Conservation (phyloP, 2,797 vertebrate species). For the Mareca strepera region DNA sequence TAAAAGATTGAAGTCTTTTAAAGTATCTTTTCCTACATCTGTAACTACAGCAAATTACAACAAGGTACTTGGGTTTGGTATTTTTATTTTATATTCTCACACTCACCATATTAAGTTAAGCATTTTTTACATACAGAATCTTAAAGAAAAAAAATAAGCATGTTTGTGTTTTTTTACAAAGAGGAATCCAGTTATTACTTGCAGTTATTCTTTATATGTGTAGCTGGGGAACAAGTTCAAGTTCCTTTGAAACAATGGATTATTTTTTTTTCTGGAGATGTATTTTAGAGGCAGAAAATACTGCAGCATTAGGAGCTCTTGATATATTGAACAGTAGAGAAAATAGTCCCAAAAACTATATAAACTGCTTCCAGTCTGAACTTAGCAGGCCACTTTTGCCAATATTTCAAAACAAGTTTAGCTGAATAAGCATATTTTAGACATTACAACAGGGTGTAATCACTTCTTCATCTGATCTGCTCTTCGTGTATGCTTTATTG, state of each 20-base stretch:
- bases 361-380: conserved; percentile 18
- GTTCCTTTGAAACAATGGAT: not conserved
- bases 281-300: not conserved
- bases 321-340: not conserved
- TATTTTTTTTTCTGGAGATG: not conserved
- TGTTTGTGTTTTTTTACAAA: not conserved
- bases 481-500: not conserved
- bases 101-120: not conserved
- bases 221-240: not conserved
- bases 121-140: not conserved
- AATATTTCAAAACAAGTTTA: conserved; percentile 17
- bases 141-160: not conserved
- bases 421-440: conserved; percentile 30
- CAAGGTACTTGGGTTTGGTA: not conserved
- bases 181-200: not conserved
- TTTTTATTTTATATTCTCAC: not conserved
- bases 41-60: not conserved
- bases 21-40: not conserved
- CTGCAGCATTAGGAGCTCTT: not conserved
- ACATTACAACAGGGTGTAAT: not conserved
- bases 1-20: not conserved
- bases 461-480: conserved; percentile 21
- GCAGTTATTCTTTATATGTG: not conserved
- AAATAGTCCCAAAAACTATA: conserved; percentile 22
- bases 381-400: not conserved